Evolutionary conservation across 2,797 vertebrate genomes (phyloP).

Genomic region (Pterois miles): DNA sequence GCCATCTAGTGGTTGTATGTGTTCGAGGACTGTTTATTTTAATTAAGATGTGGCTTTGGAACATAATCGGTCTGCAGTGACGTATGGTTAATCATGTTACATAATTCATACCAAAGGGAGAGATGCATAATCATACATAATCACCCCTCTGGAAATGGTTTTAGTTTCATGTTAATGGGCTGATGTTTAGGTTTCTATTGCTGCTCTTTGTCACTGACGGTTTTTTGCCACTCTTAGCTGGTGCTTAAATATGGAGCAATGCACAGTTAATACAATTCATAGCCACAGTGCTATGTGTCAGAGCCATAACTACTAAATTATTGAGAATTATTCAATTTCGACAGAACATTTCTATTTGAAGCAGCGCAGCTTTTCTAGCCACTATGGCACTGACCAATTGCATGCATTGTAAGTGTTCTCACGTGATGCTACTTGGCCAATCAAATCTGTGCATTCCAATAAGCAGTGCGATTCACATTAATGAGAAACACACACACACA

Average conservation of each 20-base stretch:
- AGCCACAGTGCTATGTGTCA: neutral
- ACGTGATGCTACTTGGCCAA: neutral
- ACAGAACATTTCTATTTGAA: neutral
- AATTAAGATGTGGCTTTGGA: neutral
- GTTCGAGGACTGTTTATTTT: neutral
- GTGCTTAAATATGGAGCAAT: neutral
- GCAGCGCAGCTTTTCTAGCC: neutral
- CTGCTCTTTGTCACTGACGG: neutral
- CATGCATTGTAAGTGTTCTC: too few relatives aligned
- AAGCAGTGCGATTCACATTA: neutral
- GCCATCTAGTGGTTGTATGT: conserved; percentile 65
- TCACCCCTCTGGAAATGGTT: neutral
- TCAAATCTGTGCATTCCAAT: neutral
- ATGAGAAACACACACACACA: neutral
- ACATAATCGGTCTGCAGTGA: conserved; percentile 13
- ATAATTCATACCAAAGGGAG: conserved; percentile 8
- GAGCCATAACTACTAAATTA: neutral
- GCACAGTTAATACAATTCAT: neutral
- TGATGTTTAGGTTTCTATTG: neutral
- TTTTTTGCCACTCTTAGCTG: neutral
- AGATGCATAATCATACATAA: neutral
- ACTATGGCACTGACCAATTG: too few relatives aligned
- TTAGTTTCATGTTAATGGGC: conserved; percentile 21
- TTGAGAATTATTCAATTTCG: neutral
- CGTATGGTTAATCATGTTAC: conserved; percentile 2